These are phyloP conservation scores for Cossypha caffra DNA, from an alignment of 2,797 vertebrate species.

Conservation along the genomic window DNA sequence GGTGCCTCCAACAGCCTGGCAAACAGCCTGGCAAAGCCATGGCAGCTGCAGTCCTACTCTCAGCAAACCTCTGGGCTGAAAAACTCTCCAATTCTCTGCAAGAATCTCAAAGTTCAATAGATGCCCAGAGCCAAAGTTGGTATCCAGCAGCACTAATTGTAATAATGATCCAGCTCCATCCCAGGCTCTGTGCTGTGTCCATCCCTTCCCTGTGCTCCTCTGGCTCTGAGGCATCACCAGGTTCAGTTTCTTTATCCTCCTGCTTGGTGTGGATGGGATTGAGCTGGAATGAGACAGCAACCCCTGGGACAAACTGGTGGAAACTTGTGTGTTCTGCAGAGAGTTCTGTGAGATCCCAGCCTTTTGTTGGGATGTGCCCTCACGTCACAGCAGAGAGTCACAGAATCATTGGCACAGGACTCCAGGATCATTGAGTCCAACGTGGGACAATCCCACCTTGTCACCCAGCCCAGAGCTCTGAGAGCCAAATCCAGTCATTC, in stretches of 20 bases:
- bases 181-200: not conserved
- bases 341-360: not conserved
- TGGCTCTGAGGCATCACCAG: not conserved
- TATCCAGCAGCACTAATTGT: not conserved
- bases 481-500: not conserved
- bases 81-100: not conserved
- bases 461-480: not conserved
- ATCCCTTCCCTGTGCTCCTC: not conserved
- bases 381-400: not conserved
- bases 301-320: conserved; percentile 2
- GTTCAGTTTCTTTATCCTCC: conserved; percentile 21
- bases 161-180: not conserved
- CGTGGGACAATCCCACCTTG: not conserved
- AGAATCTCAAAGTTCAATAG: not conserved
- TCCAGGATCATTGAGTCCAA: fast-evolving
- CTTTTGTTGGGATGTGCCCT: not conserved
- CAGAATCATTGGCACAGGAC: fast-evolving
- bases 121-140: not conserved
- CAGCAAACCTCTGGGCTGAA: not conserved
- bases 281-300: conserved; percentile 38
- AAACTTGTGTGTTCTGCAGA: not conserved
- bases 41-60: not conserved
- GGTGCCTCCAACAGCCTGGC: not conserved
- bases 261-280: not conserved
- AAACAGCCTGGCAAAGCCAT: not conserved